A percentile compares a stretch with the other conserved stretches of the same genome.
phyloP scores from a whole-genome alignment of 2,797 vertebrate species.

The Myotis myotis region DNA sequence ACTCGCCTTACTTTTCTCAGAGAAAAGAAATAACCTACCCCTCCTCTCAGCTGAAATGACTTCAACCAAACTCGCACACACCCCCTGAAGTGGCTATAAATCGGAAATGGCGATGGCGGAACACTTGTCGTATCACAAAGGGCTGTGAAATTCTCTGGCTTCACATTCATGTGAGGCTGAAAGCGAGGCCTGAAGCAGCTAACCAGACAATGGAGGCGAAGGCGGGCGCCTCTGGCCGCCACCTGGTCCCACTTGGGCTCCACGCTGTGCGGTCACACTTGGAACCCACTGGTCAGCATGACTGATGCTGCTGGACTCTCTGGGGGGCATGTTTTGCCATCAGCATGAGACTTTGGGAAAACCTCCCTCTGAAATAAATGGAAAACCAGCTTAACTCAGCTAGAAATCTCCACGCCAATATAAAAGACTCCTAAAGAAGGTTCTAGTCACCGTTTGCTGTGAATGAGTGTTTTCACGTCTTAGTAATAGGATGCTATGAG shows the following conservation, averaged over 20 bases:
- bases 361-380: not conserved
- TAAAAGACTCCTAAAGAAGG: slow-evolving; percentile 36
- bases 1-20: not conserved
- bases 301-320: not conserved
- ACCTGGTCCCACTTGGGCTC: not conserved
- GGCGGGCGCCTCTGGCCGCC: not conserved
- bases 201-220: not conserved
- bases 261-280: not conserved
- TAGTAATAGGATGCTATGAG: slow-evolving; percentile 52
- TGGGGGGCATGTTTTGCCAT: not conserved
- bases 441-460: slow-evolving; percentile 53
- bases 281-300: not conserved
- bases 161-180: not conserved
- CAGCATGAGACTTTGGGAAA: slow-evolving; percentile 37
- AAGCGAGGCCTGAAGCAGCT: not conserved
- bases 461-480: slow-evolving; percentile 66
- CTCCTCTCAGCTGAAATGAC: not conserved
- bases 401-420: slow-evolving; percentile 41
- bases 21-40: not conserved
- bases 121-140: not conserved
- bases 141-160: not conserved
- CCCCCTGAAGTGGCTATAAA: not conserved
- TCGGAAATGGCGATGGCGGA: not conserved
- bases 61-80: not conserved
- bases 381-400: slow-evolving; percentile 18